phyloP scores from a whole-genome alignment of 2,113 vertebrate genomes.

The Ahaetulla prasina region DNA sequence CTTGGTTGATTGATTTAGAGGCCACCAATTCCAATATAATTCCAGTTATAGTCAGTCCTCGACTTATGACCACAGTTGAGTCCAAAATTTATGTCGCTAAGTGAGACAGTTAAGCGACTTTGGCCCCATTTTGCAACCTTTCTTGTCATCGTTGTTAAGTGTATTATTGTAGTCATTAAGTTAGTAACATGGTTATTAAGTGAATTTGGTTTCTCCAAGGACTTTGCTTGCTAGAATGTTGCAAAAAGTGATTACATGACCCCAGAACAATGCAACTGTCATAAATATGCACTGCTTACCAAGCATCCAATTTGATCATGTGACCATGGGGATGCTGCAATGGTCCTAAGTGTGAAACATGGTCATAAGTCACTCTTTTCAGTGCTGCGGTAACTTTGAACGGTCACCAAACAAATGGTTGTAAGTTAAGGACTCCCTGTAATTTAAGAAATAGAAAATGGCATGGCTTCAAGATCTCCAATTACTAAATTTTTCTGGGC shows the following conservation, averaged over 20 bases:
- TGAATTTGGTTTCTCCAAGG: not conserved
- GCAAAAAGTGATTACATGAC: not conserved
- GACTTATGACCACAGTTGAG: not conserved
- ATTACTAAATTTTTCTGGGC: not conserved
- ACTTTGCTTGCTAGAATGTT: not conserved
- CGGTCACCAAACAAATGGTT: not conserved
- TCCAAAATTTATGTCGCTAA: not conserved
- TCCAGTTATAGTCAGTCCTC: not conserved
- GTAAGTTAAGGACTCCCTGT: not conserved
- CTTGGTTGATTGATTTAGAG: not conserved
- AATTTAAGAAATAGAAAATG: not conserved
- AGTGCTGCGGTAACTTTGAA: not conserved
- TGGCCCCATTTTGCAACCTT: not conserved
- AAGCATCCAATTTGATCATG: not conserved
- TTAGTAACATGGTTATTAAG: not conserved
- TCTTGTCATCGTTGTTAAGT: not conserved
- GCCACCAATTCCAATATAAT: not conserved
- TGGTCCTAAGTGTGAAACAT: not conserved
- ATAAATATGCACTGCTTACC: not conserved
- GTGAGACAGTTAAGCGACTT: not conserved
- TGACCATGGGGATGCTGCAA: not conserved
- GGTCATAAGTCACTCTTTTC: not conserved
- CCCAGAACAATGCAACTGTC: not conserved
- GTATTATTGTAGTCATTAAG: not conserved
- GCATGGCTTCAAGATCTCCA: not conserved